phyloP scores from a whole-genome alignment of 2,888 invertebrate genomes.

The Melikaiella ostensackeni region DNA sequence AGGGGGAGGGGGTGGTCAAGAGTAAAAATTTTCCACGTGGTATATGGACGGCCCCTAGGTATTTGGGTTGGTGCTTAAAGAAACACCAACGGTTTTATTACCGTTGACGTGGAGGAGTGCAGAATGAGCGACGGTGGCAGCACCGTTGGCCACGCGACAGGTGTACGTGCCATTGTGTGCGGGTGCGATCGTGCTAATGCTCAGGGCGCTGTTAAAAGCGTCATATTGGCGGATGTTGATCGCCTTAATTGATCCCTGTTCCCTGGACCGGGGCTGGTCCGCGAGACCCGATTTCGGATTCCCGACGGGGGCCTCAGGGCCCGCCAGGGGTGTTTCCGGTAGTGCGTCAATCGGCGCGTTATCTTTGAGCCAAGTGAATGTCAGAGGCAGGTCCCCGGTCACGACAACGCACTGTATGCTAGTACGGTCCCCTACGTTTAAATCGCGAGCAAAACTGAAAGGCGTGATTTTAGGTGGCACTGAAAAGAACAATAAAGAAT shows the following conservation, averaged over 20 bases:
- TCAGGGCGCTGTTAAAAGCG: slow-evolving; percentile 81
- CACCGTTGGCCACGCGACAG: slow-evolving; percentile 81
- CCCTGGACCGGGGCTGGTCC: slow-evolving; percentile 48
- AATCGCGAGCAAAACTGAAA: slow-evolving; percentile 82
- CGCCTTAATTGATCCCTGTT: slow-evolving; percentile 66
- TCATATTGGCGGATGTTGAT: slow-evolving; percentile 81
- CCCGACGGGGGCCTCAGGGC: slow-evolving; percentile 60
- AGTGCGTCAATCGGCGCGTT: slow-evolving; percentile 77
- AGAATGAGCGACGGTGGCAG: slow-evolving; percentile 80
- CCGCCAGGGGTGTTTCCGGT: slow-evolving; percentile 50
- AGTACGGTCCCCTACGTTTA: slow-evolving; percentile 81
- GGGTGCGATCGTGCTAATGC: slow-evolving; percentile 80
- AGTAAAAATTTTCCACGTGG: too few species aligned
- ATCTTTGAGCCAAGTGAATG: slow-evolving; percentile 83
- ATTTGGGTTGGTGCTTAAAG: slow-evolving; percentile 54
- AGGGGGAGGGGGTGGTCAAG: too few species aligned
- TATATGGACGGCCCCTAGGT: too few species aligned
- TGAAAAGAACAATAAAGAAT: slow-evolving; percentile 73
- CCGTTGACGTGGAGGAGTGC: slow-evolving; percentile 81
- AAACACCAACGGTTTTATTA: slow-evolving; percentile 75
- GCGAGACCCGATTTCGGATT: slow-evolving; percentile 54
- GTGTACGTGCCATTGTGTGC: slow-evolving; percentile 81
- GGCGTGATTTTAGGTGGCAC: slow-evolving; percentile 83
- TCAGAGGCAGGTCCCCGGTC: slow-evolving; percentile 82
- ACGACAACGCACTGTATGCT: slow-evolving; percentile 81